Evolutionary conservation across 2,113 vertebrate genomes (phyloP), one percentile per base, ranked within the genome.

Genomic region (Litocranius walleri): DNA sequence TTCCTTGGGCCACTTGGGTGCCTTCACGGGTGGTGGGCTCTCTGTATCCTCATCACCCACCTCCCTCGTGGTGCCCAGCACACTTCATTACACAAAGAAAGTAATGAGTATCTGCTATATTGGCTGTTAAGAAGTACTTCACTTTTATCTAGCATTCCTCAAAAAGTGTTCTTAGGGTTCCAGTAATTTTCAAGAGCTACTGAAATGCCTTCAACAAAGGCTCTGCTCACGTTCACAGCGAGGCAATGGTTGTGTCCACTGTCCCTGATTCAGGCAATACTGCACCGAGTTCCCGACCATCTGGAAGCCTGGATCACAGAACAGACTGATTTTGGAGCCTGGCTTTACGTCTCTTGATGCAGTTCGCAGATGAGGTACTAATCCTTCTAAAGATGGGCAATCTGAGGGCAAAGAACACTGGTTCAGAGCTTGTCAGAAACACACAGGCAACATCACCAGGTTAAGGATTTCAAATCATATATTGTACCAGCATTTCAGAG

Each of bases 271-370:
- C 96, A 99, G 99, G 93, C 99, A 99, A 85, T 99, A 98, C 8
- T 99, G 99, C 97, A 99, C 99, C 11, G 99, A 99, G 97, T 99
- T 99, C 93, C 99, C 99, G 43, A 99, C 99, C 98, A 99, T 99
- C 98, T 99, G 99, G 98, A 99, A 99, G 87, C 99, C 99, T 1
- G 99, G 99, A 94, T 99, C 99, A 97, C 99, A 99, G 91, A 99
- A 99, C 91, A 99, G 99, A 96, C 98, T 99, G 94, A 99, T 99
- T 98, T 99, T 99, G 90, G 99, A 99, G 19, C 99, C 99, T 0
- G 99, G 99, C 87, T 99, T 99, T 95, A 99, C 94, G 91, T 99
- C 99, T 89, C 98, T 78, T 14, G 99, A 99, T 84, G 99, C 99
- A 56, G 98, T 98, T 16, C 99, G 99, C 92, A 99, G 98, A 97